Evolutionary conservation across 2,888 invertebrate genomes (phyloP), one percentile per base, ranked within the genome.

Genomic region (Sphaerophoria rueppellii): DNA sequence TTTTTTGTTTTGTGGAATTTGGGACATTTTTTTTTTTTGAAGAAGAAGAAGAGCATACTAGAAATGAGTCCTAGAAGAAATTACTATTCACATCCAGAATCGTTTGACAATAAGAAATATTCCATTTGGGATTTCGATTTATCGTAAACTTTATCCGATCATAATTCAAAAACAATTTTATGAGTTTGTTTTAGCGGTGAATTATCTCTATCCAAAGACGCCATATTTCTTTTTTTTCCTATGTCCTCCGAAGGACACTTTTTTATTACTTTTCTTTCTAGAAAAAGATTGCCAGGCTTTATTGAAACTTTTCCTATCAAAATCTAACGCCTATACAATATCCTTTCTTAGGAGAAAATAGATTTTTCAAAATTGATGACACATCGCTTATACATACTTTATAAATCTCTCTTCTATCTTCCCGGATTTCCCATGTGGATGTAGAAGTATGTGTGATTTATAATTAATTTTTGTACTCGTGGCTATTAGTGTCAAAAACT

Each of bases 391-490:
- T 82, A 58, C 50, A 69, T 48, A 73, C 46, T 12, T 43, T 35
- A 52, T 40, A 11, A 11, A 16, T 24, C 40, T 54, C 12, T 16
- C 16, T 14, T 46, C 9, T 48, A 4, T 12, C 9, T 43, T 3
- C 24, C 35, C 32, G 12, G 32, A 0, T 37, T 12, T 43, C 43
- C 9, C 9, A 11, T 6, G 35, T 32, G 55, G 75, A 12, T 43
- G 43, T 43, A 9, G 9, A 1, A 24, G 54, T 60, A 54, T 72
- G 76, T 70, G 71, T 79, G 75, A 69, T 48, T 76, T 80, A 76
- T 85, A 85, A 85, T 85, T 85, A 85, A 85, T 85, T 85, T 80
- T 80, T 73, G 69, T 63, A 70, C 58, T 80, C 50, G 32, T 61
- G 57, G 67, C 72, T 80, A 83, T 85, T 80, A 85, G 69, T 72